Evolutionary conservation across 30 jellyfish, hydroid and myxozoan species (phyloP).

Genomic region (Turritopsis dohrnii): DNA sequence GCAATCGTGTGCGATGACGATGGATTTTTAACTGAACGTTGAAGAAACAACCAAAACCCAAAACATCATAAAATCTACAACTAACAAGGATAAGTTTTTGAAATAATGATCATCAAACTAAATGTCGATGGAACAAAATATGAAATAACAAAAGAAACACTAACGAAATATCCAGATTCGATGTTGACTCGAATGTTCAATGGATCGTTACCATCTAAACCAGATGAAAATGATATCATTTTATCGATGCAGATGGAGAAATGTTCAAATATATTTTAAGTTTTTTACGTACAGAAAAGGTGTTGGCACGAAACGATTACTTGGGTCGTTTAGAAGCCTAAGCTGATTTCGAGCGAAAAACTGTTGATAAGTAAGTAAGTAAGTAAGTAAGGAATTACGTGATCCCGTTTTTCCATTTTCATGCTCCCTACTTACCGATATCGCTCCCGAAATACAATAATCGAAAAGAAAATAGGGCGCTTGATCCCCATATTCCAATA

Average conservation of each 20-base stretch:
- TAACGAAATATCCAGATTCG: conserved; percentile 18
- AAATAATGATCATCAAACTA: background rate
- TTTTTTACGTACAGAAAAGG: conserved; percentile 14
- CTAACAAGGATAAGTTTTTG: background rate
- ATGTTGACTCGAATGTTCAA: conserved; percentile 11
- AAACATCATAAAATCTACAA: too few relatives aligned
- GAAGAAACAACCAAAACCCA: too few relatives aligned
- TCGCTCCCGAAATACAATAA: too few relatives aligned
- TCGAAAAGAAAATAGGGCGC: too few relatives aligned
- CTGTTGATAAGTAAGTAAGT: background rate
- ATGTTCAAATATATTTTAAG: conserved; percentile 25
- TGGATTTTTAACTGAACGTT: too few relatives aligned
- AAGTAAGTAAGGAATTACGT: too few relatives aligned
- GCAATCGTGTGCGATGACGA: too few relatives aligned
- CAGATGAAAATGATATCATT: conserved; percentile 16
- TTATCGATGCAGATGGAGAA: conserved; percentile 31
- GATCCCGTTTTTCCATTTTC: too few relatives aligned
- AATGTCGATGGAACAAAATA: conserved; percentile 46
- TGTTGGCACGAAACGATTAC: conserved; percentile 20
- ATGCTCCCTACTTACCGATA: too few relatives aligned
- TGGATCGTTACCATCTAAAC: conserved; percentile 12
- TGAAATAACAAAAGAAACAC: background rate
- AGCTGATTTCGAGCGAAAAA: background rate
- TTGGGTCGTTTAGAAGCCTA: background rate
- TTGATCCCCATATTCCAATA: too few relatives aligned